These are phyloP conservation scores for Oplegnathus fasciatus DNA, from an alignment of 2,113 vertebrate genomes.

Conservation along the genomic window DNA sequence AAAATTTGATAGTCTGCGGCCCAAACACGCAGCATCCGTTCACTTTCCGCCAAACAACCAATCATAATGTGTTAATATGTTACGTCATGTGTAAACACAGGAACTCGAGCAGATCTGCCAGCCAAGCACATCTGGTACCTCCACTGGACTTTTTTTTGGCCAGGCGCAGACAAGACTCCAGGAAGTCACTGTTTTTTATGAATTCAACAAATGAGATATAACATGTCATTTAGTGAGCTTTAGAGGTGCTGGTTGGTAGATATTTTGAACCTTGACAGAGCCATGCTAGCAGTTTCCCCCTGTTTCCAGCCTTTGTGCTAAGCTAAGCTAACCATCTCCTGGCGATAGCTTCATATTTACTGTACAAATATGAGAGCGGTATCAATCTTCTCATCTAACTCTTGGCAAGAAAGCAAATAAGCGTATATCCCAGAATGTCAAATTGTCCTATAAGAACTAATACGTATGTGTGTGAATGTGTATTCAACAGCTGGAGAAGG, in stretches of 20 bases:
- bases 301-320: neutral
- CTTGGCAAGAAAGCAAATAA: neutral
- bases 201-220: neutral
- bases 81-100: too few species aligned
- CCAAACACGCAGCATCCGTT: too few species aligned
- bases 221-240: neutral
- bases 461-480: conserved; percentile 33
- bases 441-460: neutral
- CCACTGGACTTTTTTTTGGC: too few species aligned
- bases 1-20: too few species aligned
- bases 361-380: neutral
- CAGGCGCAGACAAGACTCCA: neutral
- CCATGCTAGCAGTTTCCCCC: neutral
- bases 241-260: neutral
- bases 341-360: neutral
- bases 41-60: too few species aligned
- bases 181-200: neutral
- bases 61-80: too few species aligned
- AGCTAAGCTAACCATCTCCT: neutral
- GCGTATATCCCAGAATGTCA: neutral
- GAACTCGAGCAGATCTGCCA: too few species aligned
- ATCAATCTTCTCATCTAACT: neutral
- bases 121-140: too few species aligned
- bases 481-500: conserved; percentile 83
- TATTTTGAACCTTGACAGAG: neutral